Base-by-base conservation (phyloP, 2,797 vertebrate genomes). In the Choloepus didactylus region DNA sequence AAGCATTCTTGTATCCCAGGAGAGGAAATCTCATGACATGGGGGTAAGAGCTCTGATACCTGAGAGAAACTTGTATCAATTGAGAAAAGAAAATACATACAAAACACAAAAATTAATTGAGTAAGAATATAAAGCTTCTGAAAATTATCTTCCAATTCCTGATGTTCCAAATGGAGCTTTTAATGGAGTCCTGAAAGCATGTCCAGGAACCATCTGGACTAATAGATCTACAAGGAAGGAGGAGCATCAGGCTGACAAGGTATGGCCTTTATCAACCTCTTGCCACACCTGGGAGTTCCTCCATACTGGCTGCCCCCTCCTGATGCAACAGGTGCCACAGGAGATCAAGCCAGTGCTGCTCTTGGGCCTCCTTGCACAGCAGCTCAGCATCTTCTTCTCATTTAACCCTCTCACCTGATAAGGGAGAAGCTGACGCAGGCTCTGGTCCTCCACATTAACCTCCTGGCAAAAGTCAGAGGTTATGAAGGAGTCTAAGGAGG, bases 391-490 rank as follows among this genome's bases (percentile, higher is more conserved):
- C 31, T 94, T 92, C 21, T 25, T 86, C 31, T 51, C 23, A 75
- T 35, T 93, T 27, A 85, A 25, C 2, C 5, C 44, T 83, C 6
- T 8, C 2, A 0, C 0, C 3, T 27, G 23, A 60, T 6, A 69
- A 15, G 38, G n/a, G 10, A 56, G 31, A 14, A 19, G 4, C 2
- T 1, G 27, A 4, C 1, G 3, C 25, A 29, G 56, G 35, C 10
- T n/a, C 59, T 66, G 9, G 29, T 35, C 11, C 7, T 44, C 27
- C 29, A 14, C 4, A 8, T 1, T 18, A 7, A 75, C 35, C 16
- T 88, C 31, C n/a, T 9, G 31, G 75, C 12, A 85, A 44, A 62
- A 10, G 14, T 56, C 38, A 86, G 67, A 59, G 49, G 44, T 44
- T 9, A 14, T 66, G 72, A 46, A 76, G 23, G 1, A 23, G 23